Base-by-base conservation (phyloP, 1,140 invertebrate species). In the Meloidogyne hapla region DNA sequence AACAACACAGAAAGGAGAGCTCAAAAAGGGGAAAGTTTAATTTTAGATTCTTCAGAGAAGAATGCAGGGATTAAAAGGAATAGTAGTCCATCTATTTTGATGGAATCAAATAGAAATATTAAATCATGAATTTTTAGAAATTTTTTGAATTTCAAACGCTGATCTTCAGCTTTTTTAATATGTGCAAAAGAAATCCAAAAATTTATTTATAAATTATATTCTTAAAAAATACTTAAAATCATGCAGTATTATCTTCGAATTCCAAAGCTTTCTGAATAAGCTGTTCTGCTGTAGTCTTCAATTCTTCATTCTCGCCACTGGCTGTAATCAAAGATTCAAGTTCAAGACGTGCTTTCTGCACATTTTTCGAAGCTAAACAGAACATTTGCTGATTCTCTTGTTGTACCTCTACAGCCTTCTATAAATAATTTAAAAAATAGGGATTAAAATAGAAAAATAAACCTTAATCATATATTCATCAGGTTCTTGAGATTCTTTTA, bases 401-500 rank as follows among this genome's bases (percentile, higher is more conserved):
- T n/a, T n/a, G 18, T 6, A 56, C 48, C 18, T 56, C 48, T 0
- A n/a, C 18, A 56, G 48, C 48, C 8, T 56, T 56, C 48, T 56
- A 13, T 28, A 70, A 70, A 33, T 4, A 6, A 25, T 21, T 9
- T 12, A 28, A 70, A 48, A 15, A 15, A 76, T 77, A n/a, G n/a
- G n/a, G n/a, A 21, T 80, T 28, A 25, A 74, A 33, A 9, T 33
- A 38, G 21, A 77, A 68, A 40, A 68, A 45, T 42, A 23, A 10
- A 80, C 78, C 10, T 80, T 80, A 26, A 80, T 21, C 15, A 64
- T 75, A 23, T 80, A 80, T 68, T 80, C 61, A 42, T 80, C 79
- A 18, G 42, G 21, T 26, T 62, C 56, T 25, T 70, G 63, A 23
- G 79, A 56, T 56, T 79, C 69, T 21, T 81, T 81, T 28, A 81